A percentile compares a stretch with the other conserved stretches of the same genome.
Evolutionary conservation across 1,140 invertebrate genomes (phyloP).

Genomic region (Paracyclopina nana): DNA sequence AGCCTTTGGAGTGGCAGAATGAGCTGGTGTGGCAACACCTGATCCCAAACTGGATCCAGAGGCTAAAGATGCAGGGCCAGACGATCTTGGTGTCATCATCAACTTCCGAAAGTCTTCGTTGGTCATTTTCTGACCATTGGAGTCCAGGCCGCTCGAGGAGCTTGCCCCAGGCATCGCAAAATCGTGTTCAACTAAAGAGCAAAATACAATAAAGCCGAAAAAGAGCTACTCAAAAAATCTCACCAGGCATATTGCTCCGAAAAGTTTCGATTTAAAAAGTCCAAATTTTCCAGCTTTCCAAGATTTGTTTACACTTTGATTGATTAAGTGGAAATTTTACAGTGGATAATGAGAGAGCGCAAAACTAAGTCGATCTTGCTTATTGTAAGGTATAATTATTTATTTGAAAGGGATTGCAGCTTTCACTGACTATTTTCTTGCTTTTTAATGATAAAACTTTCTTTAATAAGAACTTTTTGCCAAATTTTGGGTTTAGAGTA

Average conservation of each 20-base stretch:
- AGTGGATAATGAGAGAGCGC: no score
- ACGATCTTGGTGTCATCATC: constrained; percentile 66
- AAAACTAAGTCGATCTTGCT: no score
- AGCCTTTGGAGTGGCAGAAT: constrained; percentile 7
- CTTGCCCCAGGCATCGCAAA: not conserved
- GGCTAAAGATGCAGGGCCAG: constrained; percentile 18
- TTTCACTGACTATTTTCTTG: no score
- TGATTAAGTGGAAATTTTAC: no score
- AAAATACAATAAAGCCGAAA: not conserved
- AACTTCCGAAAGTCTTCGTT: constrained; percentile 93
- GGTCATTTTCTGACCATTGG: constrained; percentile 36
- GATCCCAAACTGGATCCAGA: constrained; percentile 18
- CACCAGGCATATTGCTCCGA: no score
- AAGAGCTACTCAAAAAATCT: no score
- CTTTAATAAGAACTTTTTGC: no score
- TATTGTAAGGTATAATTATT: no score
- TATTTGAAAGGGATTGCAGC: no score
- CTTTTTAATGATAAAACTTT: no score
- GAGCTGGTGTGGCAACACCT: constrained; percentile 6
- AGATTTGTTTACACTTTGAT: no score
- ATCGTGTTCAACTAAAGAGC: not conserved
- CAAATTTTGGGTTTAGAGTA: no score
- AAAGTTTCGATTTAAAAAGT: not conserved
- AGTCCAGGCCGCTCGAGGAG: not conserved
- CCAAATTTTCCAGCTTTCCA: not conserved